Evolutionary conservation across 2,888 invertebrate species (phyloP).

Genomic region (Gisinianus flammeolus): DNA sequence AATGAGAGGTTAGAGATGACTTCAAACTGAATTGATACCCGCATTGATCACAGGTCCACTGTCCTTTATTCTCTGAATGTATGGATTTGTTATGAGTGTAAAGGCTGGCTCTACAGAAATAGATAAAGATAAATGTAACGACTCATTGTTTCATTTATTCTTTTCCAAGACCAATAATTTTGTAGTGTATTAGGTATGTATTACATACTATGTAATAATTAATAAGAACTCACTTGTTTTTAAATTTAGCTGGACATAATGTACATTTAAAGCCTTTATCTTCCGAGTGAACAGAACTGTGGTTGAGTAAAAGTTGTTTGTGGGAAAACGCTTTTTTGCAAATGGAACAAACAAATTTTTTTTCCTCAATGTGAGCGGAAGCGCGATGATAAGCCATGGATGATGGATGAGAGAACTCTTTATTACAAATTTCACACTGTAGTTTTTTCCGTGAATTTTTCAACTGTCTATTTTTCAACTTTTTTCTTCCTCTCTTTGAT

Average conservation of each 20-base stretch:
- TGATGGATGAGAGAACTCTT: conserved; percentile 74
- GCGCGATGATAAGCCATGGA: conserved; percentile 73
- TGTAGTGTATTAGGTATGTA: no score
- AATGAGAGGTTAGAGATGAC: conserved; percentile 77
- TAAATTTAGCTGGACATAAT: conserved; percentile 46
- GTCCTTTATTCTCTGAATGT: conserved; percentile 59
- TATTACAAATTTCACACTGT: conserved; percentile 72
- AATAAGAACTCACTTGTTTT: conserved; percentile 47
- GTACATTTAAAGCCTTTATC: conserved; percentile 68
- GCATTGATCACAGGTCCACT: conserved; percentile 71
- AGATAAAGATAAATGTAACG: not conserved
- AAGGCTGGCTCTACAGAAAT: conserved; percentile 68
- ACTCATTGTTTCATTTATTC: not conserved
- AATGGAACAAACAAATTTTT: conserved; percentile 67
- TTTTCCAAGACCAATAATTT: not conserved
- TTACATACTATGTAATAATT: no score
- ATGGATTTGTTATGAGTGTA: conserved; percentile 70
- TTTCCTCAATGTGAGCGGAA: conserved; percentile 13
- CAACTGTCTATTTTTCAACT: not conserved
- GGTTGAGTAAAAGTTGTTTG: conserved; percentile 74
- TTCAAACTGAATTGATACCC: conserved; percentile 77
- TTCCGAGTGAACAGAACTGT: conserved; percentile 80
- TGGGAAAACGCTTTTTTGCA: conserved; percentile 79
- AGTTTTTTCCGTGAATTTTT: conserved; percentile 17
- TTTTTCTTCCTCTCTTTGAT: conserved; percentile 8